Conservation (phyloP, 1,140 invertebrate species). For the Drosophila dunni region DNA sequence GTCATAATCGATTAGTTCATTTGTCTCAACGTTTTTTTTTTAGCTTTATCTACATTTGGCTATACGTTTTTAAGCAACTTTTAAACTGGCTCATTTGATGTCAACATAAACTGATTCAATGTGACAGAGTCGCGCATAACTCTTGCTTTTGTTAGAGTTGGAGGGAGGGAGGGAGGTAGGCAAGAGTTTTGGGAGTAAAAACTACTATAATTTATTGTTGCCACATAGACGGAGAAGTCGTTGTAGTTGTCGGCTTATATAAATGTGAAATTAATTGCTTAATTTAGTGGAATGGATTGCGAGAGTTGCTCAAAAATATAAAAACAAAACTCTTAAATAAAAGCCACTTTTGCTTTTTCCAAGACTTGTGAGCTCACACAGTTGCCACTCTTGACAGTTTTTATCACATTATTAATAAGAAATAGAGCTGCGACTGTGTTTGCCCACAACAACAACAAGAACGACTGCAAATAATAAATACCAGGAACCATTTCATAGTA, state of each 20-base stretch:
- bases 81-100: slow-evolving; percentile 45
- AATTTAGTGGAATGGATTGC: slow-evolving; percentile 82
- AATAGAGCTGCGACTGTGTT: slow-evolving; percentile 60
- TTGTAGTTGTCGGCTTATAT: slow-evolving; percentile 78
- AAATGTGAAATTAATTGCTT: slow-evolving; percentile 81
- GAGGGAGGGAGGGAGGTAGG: neutral
- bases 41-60: neutral
- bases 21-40: neutral
- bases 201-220: slow-evolving; percentile 71
- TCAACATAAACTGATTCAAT: slow-evolving; percentile 60
- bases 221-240: slow-evolving; percentile 37
- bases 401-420: slow-evolving; percentile 83
- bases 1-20: slow-evolving; percentile 58
- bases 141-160: slow-evolving; percentile 48
- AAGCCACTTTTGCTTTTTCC: slow-evolving; percentile 50
- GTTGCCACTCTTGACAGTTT: slow-evolving; percentile 71
- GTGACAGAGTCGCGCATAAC: slow-evolving; percentile 69
- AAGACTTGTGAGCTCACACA: slow-evolving; percentile 41
- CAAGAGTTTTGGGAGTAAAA: slow-evolving; percentile 14
- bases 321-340: slow-evolving; percentile 1
- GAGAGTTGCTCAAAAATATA: slow-evolving; percentile 46
- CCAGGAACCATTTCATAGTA: slow-evolving; percentile 57
- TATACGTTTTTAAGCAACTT: slow-evolving; percentile 23
- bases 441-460: slow-evolving; percentile 22
- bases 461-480: slow-evolving; percentile 49